These are phyloP conservation scores for Mionectes macconnelli DNA, from an alignment of 2,113 vertebrate species.

Conservation along the genomic window DNA sequence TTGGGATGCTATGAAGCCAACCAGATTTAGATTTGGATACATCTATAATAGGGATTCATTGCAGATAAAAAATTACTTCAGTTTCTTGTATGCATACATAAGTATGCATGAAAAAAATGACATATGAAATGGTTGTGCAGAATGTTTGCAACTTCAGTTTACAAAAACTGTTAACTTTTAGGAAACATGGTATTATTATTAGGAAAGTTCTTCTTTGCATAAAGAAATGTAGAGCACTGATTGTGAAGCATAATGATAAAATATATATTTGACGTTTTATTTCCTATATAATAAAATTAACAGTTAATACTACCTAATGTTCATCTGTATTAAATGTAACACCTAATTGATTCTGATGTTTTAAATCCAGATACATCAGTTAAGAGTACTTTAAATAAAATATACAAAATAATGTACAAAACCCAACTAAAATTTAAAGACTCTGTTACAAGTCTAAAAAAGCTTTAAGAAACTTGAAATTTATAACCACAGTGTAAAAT, in stretches of 20 bases:
- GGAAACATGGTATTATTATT: constrained; percentile 76
- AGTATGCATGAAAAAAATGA: constrained; percentile 66
- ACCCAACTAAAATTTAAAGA: constrained; percentile 83
- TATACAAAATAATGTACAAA: constrained; percentile 84
- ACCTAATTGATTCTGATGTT: constrained; percentile 73
- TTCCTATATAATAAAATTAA: constrained; percentile 79
- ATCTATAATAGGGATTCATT: constrained; percentile 68
- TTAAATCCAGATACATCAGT: constrained; percentile 77
- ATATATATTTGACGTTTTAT: constrained; percentile 76
- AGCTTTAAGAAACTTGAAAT: constrained; percentile 84
- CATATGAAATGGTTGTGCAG: constrained; percentile 65
- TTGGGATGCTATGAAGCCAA: constrained; percentile 71
- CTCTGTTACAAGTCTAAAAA: constrained; percentile 83
- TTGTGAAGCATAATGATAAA: constrained; percentile 81
- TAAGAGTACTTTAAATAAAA: constrained; percentile 82
- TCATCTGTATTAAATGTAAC: constrained; percentile 77
- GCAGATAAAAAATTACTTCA: constrained; percentile 71
- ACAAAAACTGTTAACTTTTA: constrained; percentile 69
- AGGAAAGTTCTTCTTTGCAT: constrained; percentile 76
- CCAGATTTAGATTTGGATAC: constrained; percentile 67
- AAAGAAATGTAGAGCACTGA: constrained; percentile 80
- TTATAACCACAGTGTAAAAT: constrained; percentile 83
- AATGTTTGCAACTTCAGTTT: constrained; percentile 66
- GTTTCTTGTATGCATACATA: constrained; percentile 64
- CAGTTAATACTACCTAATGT: constrained; percentile 75